Evolutionary conservation across 2,888 invertebrate species (phyloP), one percentile per base, ranked within the genome.

Genomic region (Dorcus parallelipipedus): DNA sequence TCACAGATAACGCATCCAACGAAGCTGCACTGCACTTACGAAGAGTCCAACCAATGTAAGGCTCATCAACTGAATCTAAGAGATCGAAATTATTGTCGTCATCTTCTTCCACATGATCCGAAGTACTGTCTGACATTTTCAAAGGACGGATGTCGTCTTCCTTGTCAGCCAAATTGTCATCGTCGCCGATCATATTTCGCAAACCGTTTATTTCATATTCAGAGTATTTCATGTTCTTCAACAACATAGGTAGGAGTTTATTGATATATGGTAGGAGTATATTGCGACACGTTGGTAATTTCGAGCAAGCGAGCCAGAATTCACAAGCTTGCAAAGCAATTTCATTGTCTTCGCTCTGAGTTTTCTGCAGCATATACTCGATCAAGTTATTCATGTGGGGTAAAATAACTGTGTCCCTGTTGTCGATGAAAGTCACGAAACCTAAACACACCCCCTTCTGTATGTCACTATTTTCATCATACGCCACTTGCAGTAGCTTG

Each of bases 11-110:
- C 51, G 97, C 94, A 80, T 99, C 99, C 55, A 99, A 82, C 0
- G 97, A 97, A 33, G 99, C 98, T 0, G 99, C 99, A 70, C 97
- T 96, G 76, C 99, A 99, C 81, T 99, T 97, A 71, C 97, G 87
- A 68, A 99, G 83, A 81, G 97, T 99, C 98, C 98, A 99, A 76
- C 76, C 76, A 49, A 76, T 73, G 53, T 76, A 75, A 40, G 73
- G 85, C 71, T 64, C 77, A 54, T 75, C 75, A 53, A 75, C 69
- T 40, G 73, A 73, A 49, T 73, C 74, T 9, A 93, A 81, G 20
- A 92, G 92, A 62, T 89, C 89, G 62, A 87, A 83, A 8, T 86
- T 88, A 73, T 84, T 78, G 77, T 82, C 76, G 77, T 83, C 79
- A 78, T 82, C 69, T 76, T 81, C 17, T 78, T 80, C 52, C 76